Conservation (phyloP, 2,113 vertebrate genomes). For the Edolisoma coerulescens region DNA sequence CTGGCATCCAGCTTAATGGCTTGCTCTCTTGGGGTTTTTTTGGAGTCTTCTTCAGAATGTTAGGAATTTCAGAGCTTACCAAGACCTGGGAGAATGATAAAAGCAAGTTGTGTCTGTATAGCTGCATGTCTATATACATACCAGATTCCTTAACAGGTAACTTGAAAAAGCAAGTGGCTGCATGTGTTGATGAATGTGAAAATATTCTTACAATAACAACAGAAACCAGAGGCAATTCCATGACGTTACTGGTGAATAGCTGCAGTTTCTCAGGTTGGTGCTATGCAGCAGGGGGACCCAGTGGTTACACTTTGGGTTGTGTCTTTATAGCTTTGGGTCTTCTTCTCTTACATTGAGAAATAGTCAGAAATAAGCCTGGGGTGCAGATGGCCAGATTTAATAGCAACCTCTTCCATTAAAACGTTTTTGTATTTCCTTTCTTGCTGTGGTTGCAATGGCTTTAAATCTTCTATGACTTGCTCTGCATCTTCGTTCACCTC, state of each 20-base stretch:
- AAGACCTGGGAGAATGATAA: neutral
- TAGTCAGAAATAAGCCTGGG: neutral
- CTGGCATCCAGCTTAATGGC: neutral
- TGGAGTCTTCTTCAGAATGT: neutral
- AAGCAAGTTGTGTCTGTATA: neutral
- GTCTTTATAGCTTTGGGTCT: neutral
- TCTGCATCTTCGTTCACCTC: neutral
- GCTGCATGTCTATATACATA: neutral
- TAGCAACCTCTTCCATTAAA: neutral
- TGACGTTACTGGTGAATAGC: neutral
- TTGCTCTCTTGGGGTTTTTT: neutral
- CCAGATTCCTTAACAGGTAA: neutral
- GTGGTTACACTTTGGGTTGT: neutral
- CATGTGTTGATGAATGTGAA: neutral
- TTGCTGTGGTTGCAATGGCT: neutral
- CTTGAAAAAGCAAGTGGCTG: neutral
- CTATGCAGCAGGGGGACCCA: neutral
- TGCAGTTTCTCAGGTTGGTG: neutral
- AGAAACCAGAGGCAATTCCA: neutral
- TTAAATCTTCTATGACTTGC: neutral
- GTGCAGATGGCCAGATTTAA: neutral
- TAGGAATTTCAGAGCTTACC: neutral
- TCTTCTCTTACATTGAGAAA: neutral
- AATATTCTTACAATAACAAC: neutral
- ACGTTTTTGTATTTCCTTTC: neutral